phyloP scores from a whole-genome alignment of 2,797 vertebrate genomes.

The Hirundo rustica region DNA sequence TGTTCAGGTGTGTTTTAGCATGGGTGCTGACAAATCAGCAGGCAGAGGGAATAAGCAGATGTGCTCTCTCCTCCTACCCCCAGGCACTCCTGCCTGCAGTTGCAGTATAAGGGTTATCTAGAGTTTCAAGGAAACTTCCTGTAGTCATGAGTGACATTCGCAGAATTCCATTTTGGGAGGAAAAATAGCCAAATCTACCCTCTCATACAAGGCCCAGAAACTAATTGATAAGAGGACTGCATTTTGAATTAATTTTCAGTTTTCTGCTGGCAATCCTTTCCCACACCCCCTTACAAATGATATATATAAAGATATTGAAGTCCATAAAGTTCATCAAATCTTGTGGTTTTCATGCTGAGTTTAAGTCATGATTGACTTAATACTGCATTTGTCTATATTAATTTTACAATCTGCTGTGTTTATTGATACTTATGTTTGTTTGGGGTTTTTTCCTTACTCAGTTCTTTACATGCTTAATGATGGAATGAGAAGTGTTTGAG shows the following conservation, averaged over 20 bases:
- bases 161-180: neutral
- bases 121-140: neutral
- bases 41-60: neutral
- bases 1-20: neutral
- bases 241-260: neutral
- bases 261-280: neutral
- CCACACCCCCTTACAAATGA: neutral
- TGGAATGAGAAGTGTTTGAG: neutral
- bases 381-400: neutral
- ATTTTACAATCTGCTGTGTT: neutral
- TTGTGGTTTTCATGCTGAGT: conserved; percentile 8
- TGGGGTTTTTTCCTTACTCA: neutral
- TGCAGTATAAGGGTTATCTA: neutral
- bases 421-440: neutral
- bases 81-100: neutral
- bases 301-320: neutral
- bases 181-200: neutral
- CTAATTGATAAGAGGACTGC: neutral
- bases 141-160: neutral
- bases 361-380: neutral
- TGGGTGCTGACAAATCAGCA: neutral
- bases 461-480: conserved; percentile 4
- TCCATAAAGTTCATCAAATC: neutral
- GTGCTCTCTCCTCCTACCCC: neutral
- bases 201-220: neutral